Evolutionary conservation across 2,113 vertebrate species (phyloP), one percentile per base, ranked within the genome.

Genomic region (Chionis minor): DNA sequence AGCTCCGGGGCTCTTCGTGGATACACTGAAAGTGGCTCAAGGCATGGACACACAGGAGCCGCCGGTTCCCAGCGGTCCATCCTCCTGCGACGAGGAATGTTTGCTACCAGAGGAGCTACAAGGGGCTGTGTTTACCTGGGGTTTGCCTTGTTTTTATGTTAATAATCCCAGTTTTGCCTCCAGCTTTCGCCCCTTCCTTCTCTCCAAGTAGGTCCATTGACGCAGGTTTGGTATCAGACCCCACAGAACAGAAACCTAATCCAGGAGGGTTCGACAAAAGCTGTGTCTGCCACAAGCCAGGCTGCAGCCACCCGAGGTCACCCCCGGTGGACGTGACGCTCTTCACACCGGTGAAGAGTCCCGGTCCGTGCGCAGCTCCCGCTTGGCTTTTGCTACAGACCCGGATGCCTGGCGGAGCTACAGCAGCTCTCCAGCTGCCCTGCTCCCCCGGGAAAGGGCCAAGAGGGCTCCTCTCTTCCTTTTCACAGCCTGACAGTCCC

Each of bases 351-450:
- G 6, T 35, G 49, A 49, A 49, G 22, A 49, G 49, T 78, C 54
- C 16, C 9, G 21, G 14, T 1, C 1, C 11, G 5, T 3, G 12
- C 1, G 59, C 21, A 63, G 40, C 58, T 80, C 54, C 80, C 1
- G 2, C 67, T 20, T 54, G n/a, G 45, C 69, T 55, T 49, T 42
- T 1, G 1, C 35, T 28, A 35, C 38, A 35, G 40, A 15, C 27
- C 20, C 13, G 4, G 13, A 10, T 55, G 42, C 55, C 42, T 3
- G 0, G 16, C 11, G n/a, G 23, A 81, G 58, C 40, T 19, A 12
- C 8, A 49, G 40, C 14, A 72, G 40, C 59, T 69, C 42, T 66
- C n/a, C 40, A 58, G 47, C 9, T 42, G 52, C 47, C 13, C 67
- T 78, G 22, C 63, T 81, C 15, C 40, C 38, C 45, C 28, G 62